phyloP scores from a whole-genome alignment of 2,797 vertebrate genomes.

The Harpagifer antarcticus region DNA sequence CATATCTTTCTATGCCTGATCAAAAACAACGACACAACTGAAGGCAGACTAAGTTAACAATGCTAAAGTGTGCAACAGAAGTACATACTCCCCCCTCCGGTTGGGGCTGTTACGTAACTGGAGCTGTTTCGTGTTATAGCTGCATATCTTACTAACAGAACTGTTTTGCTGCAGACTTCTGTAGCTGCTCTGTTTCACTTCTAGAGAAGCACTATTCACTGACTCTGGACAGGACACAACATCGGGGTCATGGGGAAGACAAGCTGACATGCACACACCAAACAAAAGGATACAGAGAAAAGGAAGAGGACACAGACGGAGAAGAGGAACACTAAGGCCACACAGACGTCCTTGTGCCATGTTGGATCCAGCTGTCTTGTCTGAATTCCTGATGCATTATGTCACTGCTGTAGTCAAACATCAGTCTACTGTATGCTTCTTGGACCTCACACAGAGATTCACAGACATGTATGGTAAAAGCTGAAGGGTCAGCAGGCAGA shows the following conservation, averaged over 20 bases:
- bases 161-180: slow-evolving; percentile 70
- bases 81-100: slow-evolving; percentile 28
- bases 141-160: slow-evolving; percentile 49
- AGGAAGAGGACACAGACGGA: slow-evolving; percentile 42
- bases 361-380: slow-evolving; percentile 51
- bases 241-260: slow-evolving; percentile 55
- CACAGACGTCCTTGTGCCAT: slow-evolving; percentile 56
- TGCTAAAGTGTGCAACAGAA: slow-evolving; percentile 20
- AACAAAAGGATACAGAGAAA: slow-evolving; percentile 52
- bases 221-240: slow-evolving; percentile 50
- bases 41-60: slow-evolving; percentile 30
- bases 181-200: slow-evolving; percentile 70
- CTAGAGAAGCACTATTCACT: slow-evolving; percentile 64
- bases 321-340: slow-evolving; percentile 30
- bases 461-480: neutral
- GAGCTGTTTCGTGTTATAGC: slow-evolving; percentile 61
- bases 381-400: slow-evolving; percentile 50
- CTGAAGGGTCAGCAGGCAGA: neutral
- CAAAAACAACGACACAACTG: slow-evolving; percentile 19
- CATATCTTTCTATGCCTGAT: slow-evolving; percentile 2
- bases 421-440: slow-evolving; percentile 5
- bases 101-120: slow-evolving; percentile 43
- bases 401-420: slow-evolving; percentile 32
- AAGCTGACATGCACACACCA: slow-evolving; percentile 25
- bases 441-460: slow-evolving; percentile 5